These are phyloP conservation scores for Piaya cayana DNA, from an alignment of 2,113 vertebrate species.

Conservation along the genomic window DNA sequence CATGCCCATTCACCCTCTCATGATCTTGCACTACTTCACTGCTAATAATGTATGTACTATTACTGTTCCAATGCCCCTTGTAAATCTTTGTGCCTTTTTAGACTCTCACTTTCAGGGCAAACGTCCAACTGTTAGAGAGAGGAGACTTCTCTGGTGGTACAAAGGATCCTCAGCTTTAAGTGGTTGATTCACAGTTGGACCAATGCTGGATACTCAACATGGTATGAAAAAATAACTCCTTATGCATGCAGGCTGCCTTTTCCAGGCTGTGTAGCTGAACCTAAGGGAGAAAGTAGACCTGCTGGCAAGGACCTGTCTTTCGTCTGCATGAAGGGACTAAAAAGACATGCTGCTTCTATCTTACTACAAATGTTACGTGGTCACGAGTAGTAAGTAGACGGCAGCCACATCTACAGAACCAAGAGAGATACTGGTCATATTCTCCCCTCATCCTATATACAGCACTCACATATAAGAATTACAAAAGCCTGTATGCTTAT, in stretches of 20 bases:
- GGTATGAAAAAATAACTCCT: background rate
- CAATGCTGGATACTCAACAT: background rate
- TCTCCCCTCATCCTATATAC: background rate
- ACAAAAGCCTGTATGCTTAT: background rate
- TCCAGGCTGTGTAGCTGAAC: background rate
- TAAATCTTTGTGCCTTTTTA: background rate
- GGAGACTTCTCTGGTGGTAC: background rate
- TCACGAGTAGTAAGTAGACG: background rate
- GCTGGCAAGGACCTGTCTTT: background rate
- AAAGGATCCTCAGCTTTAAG: background rate
- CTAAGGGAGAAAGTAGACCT: background rate
- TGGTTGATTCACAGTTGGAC: background rate
- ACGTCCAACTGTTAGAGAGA: background rate
- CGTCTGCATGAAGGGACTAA: background rate
- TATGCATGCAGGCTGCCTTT: rapidly evolving
- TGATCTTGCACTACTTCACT: background rate
- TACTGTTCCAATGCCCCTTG: background rate
- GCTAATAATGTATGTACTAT: rapidly evolving
- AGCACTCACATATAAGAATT: background rate
- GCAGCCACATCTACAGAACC: background rate
- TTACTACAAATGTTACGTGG: background rate
- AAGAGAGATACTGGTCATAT: background rate
- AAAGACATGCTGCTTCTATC: background rate
- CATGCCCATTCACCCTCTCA: background rate
- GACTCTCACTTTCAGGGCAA: background rate